Evolutionary conservation across 2,113 vertebrate species (phyloP).

Genomic region (cattle (Bos taurus)): DNA sequence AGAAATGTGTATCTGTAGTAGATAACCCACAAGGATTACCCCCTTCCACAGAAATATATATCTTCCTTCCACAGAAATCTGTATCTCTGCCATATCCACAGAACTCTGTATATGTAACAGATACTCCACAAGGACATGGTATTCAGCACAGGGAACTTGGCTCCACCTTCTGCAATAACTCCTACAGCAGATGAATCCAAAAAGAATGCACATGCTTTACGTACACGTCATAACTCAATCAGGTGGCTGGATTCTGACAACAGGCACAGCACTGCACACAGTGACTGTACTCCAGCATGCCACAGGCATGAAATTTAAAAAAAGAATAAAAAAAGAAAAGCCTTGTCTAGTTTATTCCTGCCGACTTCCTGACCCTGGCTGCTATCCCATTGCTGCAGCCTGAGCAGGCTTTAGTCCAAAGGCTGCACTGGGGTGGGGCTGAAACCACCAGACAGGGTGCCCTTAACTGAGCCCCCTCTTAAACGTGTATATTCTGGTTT

Average conservation of each 20-base stretch:
- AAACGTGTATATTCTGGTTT: background rate
- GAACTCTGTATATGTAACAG: background rate
- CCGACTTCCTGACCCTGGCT: background rate
- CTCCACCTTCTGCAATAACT: background rate
- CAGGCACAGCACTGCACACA: background rate
- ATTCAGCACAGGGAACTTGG: background rate
- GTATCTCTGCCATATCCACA: background rate
- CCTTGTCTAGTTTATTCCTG: background rate
- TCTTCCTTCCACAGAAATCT: background rate
- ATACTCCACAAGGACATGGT: background rate
- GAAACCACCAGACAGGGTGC: background rate
- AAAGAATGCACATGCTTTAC: background rate
- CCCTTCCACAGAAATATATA: background rate
- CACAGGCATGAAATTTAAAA: background rate
- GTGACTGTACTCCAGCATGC: fast-evolving
- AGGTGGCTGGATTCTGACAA: background rate
- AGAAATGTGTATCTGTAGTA: background rate
- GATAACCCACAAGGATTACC: background rate
- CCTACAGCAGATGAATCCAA: background rate
- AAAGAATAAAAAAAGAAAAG: background rate
- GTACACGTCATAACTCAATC: background rate
- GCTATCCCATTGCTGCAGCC: background rate
- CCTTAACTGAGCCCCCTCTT: background rate
- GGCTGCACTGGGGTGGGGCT: background rate
- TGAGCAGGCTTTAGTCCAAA: background rate